Conservation (phyloP, 64 coral and sea anemone genomes). For the Montipora efflorescens region DNA sequence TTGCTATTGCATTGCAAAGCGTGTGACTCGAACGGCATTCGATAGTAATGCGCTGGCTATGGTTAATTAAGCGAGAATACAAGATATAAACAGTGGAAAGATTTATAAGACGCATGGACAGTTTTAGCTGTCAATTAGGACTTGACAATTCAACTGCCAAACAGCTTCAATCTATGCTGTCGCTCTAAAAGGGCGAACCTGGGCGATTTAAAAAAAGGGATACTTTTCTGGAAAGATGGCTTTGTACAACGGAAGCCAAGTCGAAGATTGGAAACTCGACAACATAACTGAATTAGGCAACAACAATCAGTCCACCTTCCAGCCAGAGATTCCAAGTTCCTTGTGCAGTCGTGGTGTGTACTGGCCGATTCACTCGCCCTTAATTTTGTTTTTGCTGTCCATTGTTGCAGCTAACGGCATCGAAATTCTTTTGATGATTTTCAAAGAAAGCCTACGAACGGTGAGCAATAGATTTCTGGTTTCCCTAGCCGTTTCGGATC, state of each 20-base stretch:
- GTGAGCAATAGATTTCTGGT: slow-evolving; percentile 31
- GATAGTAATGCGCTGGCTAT: background rate
- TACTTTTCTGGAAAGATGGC: background rate
- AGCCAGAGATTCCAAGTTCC: background rate
- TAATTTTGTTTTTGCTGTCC: slow-evolving; percentile 7
- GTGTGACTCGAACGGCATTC: background rate
- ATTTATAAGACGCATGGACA: background rate
- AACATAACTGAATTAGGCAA: background rate
- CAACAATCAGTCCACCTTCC: background rate
- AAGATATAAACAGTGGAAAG: background rate
- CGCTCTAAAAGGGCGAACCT: too few relatives aligned
- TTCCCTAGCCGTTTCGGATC: slow-evolving; percentile 38
- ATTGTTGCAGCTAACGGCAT: slow-evolving; percentile 32
- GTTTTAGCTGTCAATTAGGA: background rate
- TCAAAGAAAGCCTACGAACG: slow-evolving; percentile 31
- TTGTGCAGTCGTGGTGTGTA: slow-evolving; percentile 10
- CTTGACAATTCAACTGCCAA: background rate
- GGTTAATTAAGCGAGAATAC: background rate
- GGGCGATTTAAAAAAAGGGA: background rate
- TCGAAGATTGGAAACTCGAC: background rate
- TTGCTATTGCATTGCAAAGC: background rate
- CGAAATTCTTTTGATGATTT: slow-evolving; percentile 42
- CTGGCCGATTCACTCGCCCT: slow-evolving; percentile 23
- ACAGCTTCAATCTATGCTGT: too few relatives aligned
- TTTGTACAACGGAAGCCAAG: background rate